Percentiles rank a stretch among this genome's conserved stretches.
Conservation (phyloP, 2,797 vertebrate species). For the Darevskia nairensis region DNA sequence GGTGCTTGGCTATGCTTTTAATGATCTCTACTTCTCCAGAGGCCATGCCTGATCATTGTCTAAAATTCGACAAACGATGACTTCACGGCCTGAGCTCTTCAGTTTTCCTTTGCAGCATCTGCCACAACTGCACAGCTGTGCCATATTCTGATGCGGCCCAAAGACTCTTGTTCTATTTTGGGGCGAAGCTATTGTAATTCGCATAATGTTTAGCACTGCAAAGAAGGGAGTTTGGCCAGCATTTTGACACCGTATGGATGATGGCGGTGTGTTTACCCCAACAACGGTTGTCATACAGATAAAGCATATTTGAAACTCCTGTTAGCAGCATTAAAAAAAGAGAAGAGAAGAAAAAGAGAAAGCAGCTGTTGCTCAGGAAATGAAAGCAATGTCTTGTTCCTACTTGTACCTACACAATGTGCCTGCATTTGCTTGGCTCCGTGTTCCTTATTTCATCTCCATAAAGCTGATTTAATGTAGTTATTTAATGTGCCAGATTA, state of each 20-base stretch:
- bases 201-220: conserved; percentile 59
- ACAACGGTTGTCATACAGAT: conserved; percentile 65
- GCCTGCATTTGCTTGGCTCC: conserved; percentile 57
- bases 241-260: conserved; percentile 64
- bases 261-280: conserved; percentile 69
- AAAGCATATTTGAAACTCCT: conserved; percentile 49
- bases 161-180: conserved; percentile 52
- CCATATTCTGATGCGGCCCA: conserved; percentile 24
- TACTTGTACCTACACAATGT: conserved; percentile 66
- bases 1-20: conserved; percentile 23
- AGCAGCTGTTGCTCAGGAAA: conserved; percentile 46
- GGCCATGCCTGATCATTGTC: conserved; percentile 55
- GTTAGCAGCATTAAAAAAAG: conserved; percentile 40
- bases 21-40: conserved; percentile 38
- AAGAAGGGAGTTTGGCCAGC: conserved; percentile 59
- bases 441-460: conserved; percentile 45
- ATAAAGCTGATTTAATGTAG: conserved; percentile 34
- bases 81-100: conserved; percentile 47
- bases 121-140: conserved; percentile 45
- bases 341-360: neutral
- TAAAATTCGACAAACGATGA: conserved; percentile 53
- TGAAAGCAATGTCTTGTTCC: conserved; percentile 63
- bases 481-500: conserved; percentile 27
- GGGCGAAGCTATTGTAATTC: conserved; percentile 48
- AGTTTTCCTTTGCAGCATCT: conserved; percentile 44